A percentile compares a stretch with the other conserved stretches of the same genome.
These are phyloP conservation scores for Phainopepla nitens DNA, from an alignment of 2,113 vertebrate genomes.

Conservation along the genomic window DNA sequence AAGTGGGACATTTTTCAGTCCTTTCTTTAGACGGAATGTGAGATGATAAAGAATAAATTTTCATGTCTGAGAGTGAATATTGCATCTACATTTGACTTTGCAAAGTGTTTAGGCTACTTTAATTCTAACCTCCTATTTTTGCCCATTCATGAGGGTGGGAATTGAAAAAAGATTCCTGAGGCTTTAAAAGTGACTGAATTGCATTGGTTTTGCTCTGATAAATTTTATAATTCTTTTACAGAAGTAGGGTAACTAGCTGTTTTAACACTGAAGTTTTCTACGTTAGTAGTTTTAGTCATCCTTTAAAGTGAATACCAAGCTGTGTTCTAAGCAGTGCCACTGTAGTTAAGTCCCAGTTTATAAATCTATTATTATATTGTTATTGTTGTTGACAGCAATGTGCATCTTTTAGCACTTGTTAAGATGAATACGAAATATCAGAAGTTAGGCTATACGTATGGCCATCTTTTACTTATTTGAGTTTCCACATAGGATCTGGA, in stretches of 20 bases:
- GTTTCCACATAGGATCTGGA: background rate
- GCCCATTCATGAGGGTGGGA: background rate
- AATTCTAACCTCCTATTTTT: background rate
- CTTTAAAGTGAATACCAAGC: background rate
- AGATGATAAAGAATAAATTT: background rate
- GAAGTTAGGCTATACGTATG: background rate
- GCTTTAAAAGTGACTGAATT: background rate
- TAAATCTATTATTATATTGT: background rate
- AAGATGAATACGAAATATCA: background rate
- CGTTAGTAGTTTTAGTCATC: background rate
- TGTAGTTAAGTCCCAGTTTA: background rate
- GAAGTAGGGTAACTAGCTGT: background rate
- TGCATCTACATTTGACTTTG: background rate
- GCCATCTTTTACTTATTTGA: background rate
- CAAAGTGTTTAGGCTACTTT: background rate
- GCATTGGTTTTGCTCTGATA: background rate
- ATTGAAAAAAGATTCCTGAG: accelerated
- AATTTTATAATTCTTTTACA: background rate
- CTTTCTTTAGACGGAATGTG: background rate
- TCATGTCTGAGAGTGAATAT: background rate
- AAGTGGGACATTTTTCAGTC: background rate
- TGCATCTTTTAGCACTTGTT: background rate
- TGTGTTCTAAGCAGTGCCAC: background rate
- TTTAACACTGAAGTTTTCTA: background rate
- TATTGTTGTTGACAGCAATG: background rate